Evolutionary conservation across 92 coral and sea anemone species (phyloP), one percentile per base, ranked within the genome.

Genomic region (Parazoanthus atlanticus): DNA sequence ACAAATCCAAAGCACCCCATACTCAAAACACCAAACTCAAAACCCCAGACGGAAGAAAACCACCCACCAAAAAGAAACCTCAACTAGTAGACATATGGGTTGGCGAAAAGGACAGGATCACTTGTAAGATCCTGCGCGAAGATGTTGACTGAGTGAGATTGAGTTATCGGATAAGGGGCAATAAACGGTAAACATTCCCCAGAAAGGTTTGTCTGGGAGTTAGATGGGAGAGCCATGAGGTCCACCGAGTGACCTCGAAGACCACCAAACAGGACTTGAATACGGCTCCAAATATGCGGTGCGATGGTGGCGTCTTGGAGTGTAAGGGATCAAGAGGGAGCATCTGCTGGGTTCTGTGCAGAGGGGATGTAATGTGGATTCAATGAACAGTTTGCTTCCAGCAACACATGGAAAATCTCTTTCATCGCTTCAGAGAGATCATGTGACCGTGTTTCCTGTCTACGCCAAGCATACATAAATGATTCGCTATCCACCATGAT

Each of bases 101-200:
- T n/a, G n/a, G n/a, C n/a, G n/a, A n/a, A n/a, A n/a, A n/a, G n/a
- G n/a, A n/a, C n/a, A n/a, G n/a, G n/a, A n/a, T n/a, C n/a, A n/a
- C n/a, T n/a, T n/a, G n/a, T n/a, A n/a, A n/a, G n/a, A n/a, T n/a
- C 3, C 28, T 91, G 92, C 5, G 93, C 92, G 43, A 89, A 93
- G 19, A 91, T 36, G 84, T 93, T 93, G 3, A 91, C 88, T 0
- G 88, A 90, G 0, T 2, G 12, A 23, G 84, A 7, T 2, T 67
- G 54, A 65, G 82, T 78, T 0, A 29, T 9, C 3, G 88, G 89
- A 52, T 43, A 76, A 17, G 93, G 92, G 1, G 93, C 66, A 67
- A 91, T 72, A 46, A 82, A 81, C 6, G 93, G 90, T 3, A 88
- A 25, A 1, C 84, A 88, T 6, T 23, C 23, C 1, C 90, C 91